phyloP scores from a whole-genome alignment of 2,113 vertebrate genomes.

The Cricetomys ansorgei region DNA sequence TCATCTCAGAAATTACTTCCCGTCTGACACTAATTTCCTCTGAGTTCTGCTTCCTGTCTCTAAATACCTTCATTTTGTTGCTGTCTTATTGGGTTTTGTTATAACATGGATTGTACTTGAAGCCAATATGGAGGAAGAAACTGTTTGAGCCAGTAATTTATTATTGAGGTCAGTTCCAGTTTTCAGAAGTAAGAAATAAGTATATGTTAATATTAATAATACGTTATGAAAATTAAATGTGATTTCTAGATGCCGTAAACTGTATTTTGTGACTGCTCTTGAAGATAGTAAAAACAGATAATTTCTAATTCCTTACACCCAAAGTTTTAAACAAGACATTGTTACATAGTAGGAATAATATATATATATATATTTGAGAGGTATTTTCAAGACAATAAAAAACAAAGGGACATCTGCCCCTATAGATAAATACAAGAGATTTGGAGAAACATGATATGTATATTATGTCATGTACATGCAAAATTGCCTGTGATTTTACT shows the following conservation, averaged over 20 bases:
- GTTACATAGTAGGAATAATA: no score
- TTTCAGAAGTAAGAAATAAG: background rate
- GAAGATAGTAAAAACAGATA: background rate
- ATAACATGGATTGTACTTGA: background rate
- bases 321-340: no score
- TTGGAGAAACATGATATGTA: no score
- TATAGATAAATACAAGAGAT: no score
- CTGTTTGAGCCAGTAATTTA: background rate
- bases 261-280: background rate
- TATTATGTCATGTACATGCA: no score
- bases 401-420: no score
- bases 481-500: background rate
- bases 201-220: background rate
- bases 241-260: background rate
- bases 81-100: background rate
- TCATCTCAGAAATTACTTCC: no score
- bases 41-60: no score
- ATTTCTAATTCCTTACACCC: background rate
- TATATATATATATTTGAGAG: no score
- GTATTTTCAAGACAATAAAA: no score
- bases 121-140: background rate
- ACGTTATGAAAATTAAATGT: background rate
- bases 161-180: background rate
- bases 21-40: no score
- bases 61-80: conserved; percentile 27